phyloP scores from a whole-genome alignment of 1,140 invertebrate genomes.

The Hetaerina americana region DNA sequence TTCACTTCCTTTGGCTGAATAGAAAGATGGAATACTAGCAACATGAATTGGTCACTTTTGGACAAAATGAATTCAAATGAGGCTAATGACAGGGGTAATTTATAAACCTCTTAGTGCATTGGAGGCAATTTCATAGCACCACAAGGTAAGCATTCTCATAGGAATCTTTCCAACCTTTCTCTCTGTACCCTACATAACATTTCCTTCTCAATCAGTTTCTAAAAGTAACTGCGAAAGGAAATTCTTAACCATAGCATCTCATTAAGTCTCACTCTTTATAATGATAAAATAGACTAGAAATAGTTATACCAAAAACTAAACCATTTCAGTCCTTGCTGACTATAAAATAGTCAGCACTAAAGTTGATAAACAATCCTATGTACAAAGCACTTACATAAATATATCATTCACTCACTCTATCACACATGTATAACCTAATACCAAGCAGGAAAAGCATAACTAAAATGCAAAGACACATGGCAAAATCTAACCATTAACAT shows the following conservation, averaged over 20 bases:
- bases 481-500: neutral
- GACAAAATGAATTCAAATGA: no score
- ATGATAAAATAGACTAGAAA: neutral
- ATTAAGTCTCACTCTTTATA: neutral
- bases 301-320: neutral
- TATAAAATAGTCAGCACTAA: neutral
- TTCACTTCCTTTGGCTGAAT: no score
- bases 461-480: neutral
- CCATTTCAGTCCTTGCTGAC: neutral
- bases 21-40: no score
- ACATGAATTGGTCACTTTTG: no score
- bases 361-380: neutral
- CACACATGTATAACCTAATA: neutral
- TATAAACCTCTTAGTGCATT: neutral
- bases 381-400: neutral
- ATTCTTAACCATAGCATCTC: no score
- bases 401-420: neutral
- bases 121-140: neutral
- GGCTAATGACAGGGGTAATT: no score
- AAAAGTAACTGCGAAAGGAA: neutral
- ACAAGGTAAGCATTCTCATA: neutral
- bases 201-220: neutral
- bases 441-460: neutral
- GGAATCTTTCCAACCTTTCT: neutral
- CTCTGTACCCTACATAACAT: neutral